Evolutionary conservation across 2,888 invertebrate genomes (phyloP).

Genomic region (Elysia crispata): DNA sequence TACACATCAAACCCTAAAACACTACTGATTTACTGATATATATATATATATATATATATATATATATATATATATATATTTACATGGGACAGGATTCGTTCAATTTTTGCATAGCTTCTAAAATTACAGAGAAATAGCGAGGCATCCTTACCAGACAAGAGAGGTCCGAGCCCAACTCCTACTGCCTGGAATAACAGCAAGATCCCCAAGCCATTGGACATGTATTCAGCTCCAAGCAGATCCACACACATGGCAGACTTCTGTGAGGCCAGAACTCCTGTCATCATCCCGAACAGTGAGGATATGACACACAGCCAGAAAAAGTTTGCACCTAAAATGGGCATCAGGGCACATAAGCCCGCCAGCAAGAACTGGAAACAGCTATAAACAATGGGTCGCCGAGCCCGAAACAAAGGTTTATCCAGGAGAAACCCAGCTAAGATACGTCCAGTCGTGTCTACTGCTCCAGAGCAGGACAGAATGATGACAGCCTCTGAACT

Average conservation of each 20-base stretch:
- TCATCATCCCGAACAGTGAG: conserved; percentile 61
- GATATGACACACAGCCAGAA: conserved; percentile 55
- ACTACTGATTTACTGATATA: no score
- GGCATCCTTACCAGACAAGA: no score
- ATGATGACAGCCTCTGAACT: conserved; percentile 62
- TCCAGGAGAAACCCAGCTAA: conserved; percentile 58
- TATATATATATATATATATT: no score
- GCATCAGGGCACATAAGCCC: conserved; percentile 56
- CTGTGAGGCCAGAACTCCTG: conserved; percentile 67
- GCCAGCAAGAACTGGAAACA: conserved; percentile 57
- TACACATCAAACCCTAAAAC: no score
- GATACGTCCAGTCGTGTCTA: conserved; percentile 62
- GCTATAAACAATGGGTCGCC: conserved; percentile 62
- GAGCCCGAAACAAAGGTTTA: conserved; percentile 57
- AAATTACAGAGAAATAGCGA: no score
- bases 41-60: no score
- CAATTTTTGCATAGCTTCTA: no score
- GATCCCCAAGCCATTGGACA: conserved; percentile 67
- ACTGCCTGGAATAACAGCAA: conserved; percentile 67
- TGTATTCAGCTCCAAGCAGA: conserved; percentile 64
- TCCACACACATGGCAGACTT: conserved; percentile 69
- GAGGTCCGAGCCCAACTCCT: conserved; percentile 61
- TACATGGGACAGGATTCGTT: no score
- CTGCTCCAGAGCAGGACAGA: conserved; percentile 62
- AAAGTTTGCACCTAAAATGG: conserved; percentile 53